These are phyloP conservation scores for Drosophila burlai DNA, from an alignment of 1,140 invertebrate species.

Conservation along the genomic window DNA sequence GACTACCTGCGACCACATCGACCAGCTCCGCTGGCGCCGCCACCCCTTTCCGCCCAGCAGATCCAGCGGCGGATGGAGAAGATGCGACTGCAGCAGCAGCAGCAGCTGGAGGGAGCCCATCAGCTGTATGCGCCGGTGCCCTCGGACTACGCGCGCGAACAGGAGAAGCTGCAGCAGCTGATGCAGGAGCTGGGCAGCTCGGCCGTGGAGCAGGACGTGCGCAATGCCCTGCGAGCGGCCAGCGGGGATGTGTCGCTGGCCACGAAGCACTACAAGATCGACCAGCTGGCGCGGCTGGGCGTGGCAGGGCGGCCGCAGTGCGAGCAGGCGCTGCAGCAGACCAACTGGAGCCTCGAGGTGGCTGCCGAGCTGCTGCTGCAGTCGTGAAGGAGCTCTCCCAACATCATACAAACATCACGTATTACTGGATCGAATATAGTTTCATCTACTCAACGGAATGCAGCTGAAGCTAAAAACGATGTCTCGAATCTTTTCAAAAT, in stretches of 20 bases:
- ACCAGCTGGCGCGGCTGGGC: conserved; percentile 90
- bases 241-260: conserved; percentile 90
- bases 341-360: conserved; percentile 92
- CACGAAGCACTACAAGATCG: conserved; percentile 90
- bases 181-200: conserved; percentile 71
- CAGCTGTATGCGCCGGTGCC: conserved; percentile 81
- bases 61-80: conserved; percentile 83
- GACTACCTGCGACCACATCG: conserved; percentile 81
- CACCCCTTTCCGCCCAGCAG: conserved; percentile 79
- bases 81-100: conserved; percentile 85
- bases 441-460: conserved; percentile 34
- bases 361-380: conserved; percentile 93
- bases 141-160: conserved; percentile 65
- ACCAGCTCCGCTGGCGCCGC: conserved; percentile 78
- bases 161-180: conserved; percentile 75
- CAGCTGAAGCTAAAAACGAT: conserved; percentile 17
- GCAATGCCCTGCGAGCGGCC: conserved; percentile 88
- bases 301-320: conserved; percentile 90
- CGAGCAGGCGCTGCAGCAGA: conserved; percentile 89
- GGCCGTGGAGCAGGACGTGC: conserved; percentile 74
- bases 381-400: conserved; percentile 4
- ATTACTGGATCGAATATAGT: conserved; percentile 38
- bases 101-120: conserved; percentile 80
- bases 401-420: conserved; percentile 28
- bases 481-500: conserved; percentile 52